phyloP scores from a whole-genome alignment of 2,888 invertebrate genomes.

The Eulithis testata region DNA sequence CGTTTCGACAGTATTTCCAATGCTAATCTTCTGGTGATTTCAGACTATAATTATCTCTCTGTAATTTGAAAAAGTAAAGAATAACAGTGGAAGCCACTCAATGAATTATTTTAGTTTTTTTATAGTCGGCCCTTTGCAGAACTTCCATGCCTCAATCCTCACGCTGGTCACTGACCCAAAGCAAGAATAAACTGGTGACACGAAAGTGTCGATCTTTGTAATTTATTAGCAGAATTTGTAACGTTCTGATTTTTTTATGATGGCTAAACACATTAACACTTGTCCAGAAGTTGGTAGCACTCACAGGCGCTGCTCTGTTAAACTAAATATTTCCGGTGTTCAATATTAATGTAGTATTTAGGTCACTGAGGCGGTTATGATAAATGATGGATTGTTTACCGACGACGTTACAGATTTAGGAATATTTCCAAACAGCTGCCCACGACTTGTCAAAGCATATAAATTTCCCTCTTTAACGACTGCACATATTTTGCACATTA shows the following conservation, averaged over 20 bases:
- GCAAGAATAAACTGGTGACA: slow-evolving; percentile 1
- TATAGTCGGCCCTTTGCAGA: neutral
- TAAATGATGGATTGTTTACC: slow-evolving; percentile 39
- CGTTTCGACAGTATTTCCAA: too few species aligned
- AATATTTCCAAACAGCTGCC: slow-evolving; percentile 33
- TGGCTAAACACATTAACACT: neutral
- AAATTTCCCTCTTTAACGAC: slow-evolving; percentile 36
- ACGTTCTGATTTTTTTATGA: slow-evolving; percentile 7
- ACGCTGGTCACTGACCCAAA: neutral
- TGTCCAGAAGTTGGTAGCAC: neutral
- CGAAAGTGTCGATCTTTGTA: slow-evolving; percentile 3
- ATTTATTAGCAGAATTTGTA: slow-evolving; percentile 1
- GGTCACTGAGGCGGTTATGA: slow-evolving; percentile 37
- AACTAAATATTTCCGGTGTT: slow-evolving; percentile 27
- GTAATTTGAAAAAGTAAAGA: too few species aligned
- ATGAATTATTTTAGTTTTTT: neutral
- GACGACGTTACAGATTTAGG: slow-evolving; percentile 34
- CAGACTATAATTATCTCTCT: too few species aligned
- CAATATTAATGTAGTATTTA: slow-evolving; percentile 40
- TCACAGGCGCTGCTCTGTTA: slow-evolving; percentile 10
- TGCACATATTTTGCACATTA: slow-evolving; percentile 23
- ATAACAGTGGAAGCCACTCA: too few species aligned
- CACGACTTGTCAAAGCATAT: slow-evolving; percentile 26
- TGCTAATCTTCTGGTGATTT: too few species aligned
- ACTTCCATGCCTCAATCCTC: neutral